A percentile compares a stretch with the other conserved stretches of the same genome.
phyloP scores from a whole-genome alignment of 2,888 invertebrate species.

The Cephus pulcher region DNA sequence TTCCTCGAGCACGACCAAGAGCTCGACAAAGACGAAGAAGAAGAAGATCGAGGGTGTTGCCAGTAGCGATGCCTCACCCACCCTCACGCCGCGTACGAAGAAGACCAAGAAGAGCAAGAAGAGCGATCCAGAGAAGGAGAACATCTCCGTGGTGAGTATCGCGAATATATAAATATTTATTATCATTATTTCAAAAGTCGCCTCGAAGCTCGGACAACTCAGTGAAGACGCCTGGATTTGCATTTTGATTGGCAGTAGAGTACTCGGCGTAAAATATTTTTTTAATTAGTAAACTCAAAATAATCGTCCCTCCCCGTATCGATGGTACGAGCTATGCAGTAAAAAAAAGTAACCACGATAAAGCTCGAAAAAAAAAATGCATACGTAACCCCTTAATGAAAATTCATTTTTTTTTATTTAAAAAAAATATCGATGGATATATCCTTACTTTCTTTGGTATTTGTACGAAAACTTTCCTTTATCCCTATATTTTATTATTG shows the following conservation, averaged over 20 bases:
- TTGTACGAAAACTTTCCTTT: neutral
- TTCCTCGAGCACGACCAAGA: constrained; percentile 46
- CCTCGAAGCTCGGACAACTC: neutral
- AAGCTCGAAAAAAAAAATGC: neutral
- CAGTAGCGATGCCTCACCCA: constrained; percentile 62
- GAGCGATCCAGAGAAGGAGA: constrained; percentile 73
- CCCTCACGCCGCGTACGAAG: constrained; percentile 68
- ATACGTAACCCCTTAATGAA: neutral
- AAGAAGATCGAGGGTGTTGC: constrained; percentile 61
- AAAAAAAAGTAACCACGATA: neutral
- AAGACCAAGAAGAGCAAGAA: constrained; percentile 75
- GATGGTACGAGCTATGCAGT: neutral
- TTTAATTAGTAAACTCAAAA: neutral
- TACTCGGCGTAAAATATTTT: neutral
- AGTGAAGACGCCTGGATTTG: neutral
- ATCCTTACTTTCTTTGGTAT: neutral
- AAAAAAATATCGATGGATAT: neutral
- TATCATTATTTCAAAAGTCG: neutral
- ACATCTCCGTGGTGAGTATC: constrained; percentile 76
- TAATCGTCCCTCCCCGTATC: neutral
- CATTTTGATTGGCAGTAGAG: neutral
- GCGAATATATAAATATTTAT: neutral
- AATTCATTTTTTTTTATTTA: neutral
- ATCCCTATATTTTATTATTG: neutral
- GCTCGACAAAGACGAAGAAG: constrained; percentile 62